phyloP scores from a whole-genome alignment of 2,888 invertebrate genomes.

The Catocala sponsa region DNA sequence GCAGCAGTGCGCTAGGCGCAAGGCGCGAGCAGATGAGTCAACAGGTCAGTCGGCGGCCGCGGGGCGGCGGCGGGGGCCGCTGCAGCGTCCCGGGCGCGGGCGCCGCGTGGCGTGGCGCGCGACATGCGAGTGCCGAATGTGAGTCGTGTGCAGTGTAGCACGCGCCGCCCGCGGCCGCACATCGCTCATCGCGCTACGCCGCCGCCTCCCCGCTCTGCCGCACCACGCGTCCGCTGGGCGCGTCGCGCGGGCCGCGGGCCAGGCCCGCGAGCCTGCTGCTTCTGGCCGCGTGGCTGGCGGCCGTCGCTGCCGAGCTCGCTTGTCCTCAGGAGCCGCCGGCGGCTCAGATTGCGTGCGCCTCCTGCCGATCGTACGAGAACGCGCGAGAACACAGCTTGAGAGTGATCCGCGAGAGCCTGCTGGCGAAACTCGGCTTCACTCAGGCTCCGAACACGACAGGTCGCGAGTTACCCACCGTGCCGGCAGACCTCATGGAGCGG shows the following conservation, averaged over 20 bases:
- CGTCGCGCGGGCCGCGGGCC: slow-evolving; percentile 88
- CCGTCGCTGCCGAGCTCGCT: slow-evolving; percentile 77
- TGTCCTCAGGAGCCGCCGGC: slow-evolving; percentile 75
- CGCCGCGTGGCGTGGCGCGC: slow-evolving; percentile 54
- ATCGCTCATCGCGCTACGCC: slow-evolving; percentile 83
- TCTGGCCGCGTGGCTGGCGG: slow-evolving; percentile 85
- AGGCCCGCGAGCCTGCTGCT: slow-evolving; percentile 88
- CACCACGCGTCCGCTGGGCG: slow-evolving; percentile 88
- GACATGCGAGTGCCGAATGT: slow-evolving; percentile 58
- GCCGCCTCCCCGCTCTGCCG: slow-evolving; percentile 85
- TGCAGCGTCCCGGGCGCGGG: slow-evolving; percentile 46
- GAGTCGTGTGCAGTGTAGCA: slow-evolving; percentile 82
- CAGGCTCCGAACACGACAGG: slow-evolving; percentile 90
- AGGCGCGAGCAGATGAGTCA: slow-evolving; percentile 48
- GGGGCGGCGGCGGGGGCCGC: slow-evolving; percentile 53
- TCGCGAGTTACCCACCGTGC: slow-evolving; percentile 87
- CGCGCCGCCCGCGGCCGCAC: slow-evolving; percentile 85
- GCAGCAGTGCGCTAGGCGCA: neutral
- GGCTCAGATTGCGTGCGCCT: slow-evolving; percentile 79
- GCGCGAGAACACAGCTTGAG: slow-evolving; percentile 89
- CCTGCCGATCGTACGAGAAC: slow-evolving; percentile 87
- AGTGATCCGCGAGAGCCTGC: slow-evolving; percentile 90
- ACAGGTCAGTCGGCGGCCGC: slow-evolving; percentile 56
- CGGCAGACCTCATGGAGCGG: slow-evolving; percentile 85
- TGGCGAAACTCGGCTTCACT: slow-evolving; percentile 89